Evolutionary conservation across 2,113 vertebrate species (phyloP), one percentile per base, ranked within the genome.

Genomic region (Eubucco bourcierii): DNA sequence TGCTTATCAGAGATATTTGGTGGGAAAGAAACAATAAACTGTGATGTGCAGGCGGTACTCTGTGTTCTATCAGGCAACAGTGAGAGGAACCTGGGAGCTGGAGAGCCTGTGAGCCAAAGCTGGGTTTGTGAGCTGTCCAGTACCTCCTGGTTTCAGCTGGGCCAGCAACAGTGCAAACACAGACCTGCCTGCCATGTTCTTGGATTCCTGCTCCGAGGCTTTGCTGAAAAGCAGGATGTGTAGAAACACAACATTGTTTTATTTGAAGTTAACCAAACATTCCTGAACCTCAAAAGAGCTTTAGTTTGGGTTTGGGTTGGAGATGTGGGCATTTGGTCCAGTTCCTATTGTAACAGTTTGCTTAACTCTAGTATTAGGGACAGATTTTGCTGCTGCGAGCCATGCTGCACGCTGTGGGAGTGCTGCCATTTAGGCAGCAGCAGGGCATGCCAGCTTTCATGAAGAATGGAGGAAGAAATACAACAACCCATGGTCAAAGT

Each of bases 201-300:
- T 92, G 65, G 93, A 29, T 75, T 93, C 60, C 79, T 93, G 64
- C 79, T 90, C 87, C 64, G 87, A 95, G 68, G 31, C 79, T 87
- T 85, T 0, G 0, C 79, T 87, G 89, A 91, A 41, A 93, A 92
- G 93, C 93, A 94, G 96, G 91, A 96, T 93, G 84, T 95, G 91
- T 74, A 91, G 93, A 94, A 94, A 31, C n/a, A 89, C 33, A 92
- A 46, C 81, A 94, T 85, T 85, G 89, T 93, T 96, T 95, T 92
- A 83, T 85, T 93, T 95, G 17, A 85, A 89, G 79, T 87, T 96
- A 96, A 80, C 71, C 68, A 95, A 94, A 94, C 87, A 96, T 96
- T 91, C 89, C 89, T 90, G 79, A 96, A 67, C 41, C 84, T 94
- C 75, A 78, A 61, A 92, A 93, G 64, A 61, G 37, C 33, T 87